Conservation (phyloP, 2,888 invertebrate species). For the Lamellibrachia columna region DNA sequence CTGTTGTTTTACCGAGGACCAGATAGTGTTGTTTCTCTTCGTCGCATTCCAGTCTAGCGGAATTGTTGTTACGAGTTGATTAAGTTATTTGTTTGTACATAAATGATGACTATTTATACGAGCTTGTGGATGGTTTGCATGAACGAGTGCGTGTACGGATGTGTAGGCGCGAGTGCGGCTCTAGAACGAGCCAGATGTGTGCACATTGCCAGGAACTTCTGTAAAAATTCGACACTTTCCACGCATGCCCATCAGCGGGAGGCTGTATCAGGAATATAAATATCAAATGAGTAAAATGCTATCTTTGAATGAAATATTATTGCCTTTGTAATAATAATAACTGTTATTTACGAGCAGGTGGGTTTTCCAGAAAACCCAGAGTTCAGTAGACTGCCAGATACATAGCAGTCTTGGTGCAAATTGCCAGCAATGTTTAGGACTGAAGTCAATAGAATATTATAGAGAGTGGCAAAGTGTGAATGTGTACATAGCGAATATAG, state of each 20-base stretch:
- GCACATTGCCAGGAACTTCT: neutral
- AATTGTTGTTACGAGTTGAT: constrained; percentile 1
- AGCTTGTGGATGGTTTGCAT: neutral
- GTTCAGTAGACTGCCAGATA: neutral
- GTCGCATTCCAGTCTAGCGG: constrained; percentile 3
- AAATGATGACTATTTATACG: neutral
- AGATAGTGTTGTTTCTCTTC: neutral
- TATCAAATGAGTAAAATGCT: constrained; percentile 1
- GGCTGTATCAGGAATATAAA: neutral
- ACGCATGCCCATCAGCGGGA: neutral
- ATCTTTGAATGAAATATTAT: neutral
- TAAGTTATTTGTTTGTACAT: constrained; percentile 12
- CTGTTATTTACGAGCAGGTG: neutral
- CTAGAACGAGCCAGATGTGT: neutral
- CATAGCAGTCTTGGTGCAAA: neutral
- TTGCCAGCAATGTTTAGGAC: neutral
- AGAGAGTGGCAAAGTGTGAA: neutral
- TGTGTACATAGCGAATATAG: neutral
- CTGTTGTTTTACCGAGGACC: constrained; percentile 10
- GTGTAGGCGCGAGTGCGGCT: neutral
- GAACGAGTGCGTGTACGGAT: neutral
- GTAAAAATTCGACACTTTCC: neutral
- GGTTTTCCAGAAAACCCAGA: neutral
- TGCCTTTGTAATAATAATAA: neutral
- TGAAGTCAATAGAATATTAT: neutral